These are phyloP conservation scores for Bombyx huttoni DNA, from an alignment of 2,888 invertebrate species.

Conservation along the genomic window DNA sequence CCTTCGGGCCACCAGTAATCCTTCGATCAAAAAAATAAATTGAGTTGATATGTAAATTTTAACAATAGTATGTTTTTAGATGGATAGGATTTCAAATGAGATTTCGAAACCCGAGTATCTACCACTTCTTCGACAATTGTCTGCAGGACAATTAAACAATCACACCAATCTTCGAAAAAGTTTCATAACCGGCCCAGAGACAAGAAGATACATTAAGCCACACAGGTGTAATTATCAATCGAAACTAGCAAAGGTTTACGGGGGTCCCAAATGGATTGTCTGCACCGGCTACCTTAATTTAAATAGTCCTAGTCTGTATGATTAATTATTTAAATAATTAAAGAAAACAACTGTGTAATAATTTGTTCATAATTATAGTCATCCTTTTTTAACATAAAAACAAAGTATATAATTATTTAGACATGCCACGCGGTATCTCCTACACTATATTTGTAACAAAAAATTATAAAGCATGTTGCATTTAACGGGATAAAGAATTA, in stretches of 20 bases:
- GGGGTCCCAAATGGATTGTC: conserved; percentile 57
- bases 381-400: too few species aligned
- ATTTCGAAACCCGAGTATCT: conserved; percentile 50
- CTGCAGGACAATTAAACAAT: conserved; percentile 34
- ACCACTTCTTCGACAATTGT: conserved; percentile 44
- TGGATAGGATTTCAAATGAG: conserved; percentile 48
- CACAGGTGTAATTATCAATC: conserved; percentile 62
- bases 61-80: conserved; percentile 29
- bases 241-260: conserved; percentile 38
- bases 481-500: too few species aligned
- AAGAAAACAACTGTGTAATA: background rate
- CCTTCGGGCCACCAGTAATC: too few species aligned
- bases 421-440: too few species aligned
- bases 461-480: too few species aligned
- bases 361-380: too few species aligned
- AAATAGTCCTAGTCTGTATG: conserved; percentile 55
- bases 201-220: conserved; percentile 58
- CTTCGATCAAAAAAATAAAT: too few species aligned
- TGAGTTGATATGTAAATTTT: background rate
- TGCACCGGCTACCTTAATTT: conserved; percentile 60
- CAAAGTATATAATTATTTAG: too few species aligned
- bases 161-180: conserved; percentile 38
- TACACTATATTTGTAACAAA: too few species aligned
- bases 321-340: conserved; percentile 20
- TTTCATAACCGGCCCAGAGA: conserved; percentile 40